phyloP scores from a whole-genome alignment of 37 sponge, comb jelly and placozoan genomes.

The Cliona cf. orientalis region DNA sequence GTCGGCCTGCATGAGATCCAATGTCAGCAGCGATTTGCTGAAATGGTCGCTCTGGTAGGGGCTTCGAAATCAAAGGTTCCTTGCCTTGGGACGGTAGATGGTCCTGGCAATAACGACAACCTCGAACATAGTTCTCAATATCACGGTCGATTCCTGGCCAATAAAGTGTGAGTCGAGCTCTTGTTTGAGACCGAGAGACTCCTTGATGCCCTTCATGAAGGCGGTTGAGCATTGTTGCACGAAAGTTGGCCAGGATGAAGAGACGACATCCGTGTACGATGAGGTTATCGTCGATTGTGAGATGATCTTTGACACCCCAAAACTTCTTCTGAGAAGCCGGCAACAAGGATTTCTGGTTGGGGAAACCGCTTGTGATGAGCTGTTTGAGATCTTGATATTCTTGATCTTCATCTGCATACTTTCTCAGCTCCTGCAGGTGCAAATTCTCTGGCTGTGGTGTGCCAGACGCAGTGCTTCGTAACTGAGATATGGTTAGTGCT shows the following conservation, averaged over 20 bases:
- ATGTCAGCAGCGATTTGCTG: too few species aligned
- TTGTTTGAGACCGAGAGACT: too few species aligned
- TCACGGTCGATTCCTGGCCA: too few species aligned
- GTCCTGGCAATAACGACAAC: too few species aligned
- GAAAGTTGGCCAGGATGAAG: constrained; percentile 18
- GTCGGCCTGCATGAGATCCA: too few species aligned
- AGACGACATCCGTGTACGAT: constrained; percentile 36
- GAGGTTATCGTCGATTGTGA: constrained; percentile 38
- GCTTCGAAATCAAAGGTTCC: too few species aligned
- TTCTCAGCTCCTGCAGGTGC: constrained; percentile 29
- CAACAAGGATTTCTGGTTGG: constrained; percentile 5
- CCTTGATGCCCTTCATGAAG: too few species aligned
- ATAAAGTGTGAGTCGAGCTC: too few species aligned
- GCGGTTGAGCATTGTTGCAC: neutral
- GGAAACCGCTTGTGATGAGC: constrained; percentile 29
- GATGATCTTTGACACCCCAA: constrained; percentile 22
- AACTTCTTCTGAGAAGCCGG: neutral
- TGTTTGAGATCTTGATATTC: constrained; percentile 30
- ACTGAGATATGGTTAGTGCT: neutral
- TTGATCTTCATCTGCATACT: constrained; percentile 22
- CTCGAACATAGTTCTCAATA: too few species aligned
- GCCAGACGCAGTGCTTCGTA: neutral
- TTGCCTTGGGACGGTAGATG: too few species aligned
- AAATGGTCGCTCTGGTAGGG: too few species aligned
- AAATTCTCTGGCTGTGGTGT: constrained; percentile 8